These are phyloP conservation scores for Dipodomys ordii DNA, from an alignment of 2,113 vertebrate species.

Conservation along the genomic window DNA sequence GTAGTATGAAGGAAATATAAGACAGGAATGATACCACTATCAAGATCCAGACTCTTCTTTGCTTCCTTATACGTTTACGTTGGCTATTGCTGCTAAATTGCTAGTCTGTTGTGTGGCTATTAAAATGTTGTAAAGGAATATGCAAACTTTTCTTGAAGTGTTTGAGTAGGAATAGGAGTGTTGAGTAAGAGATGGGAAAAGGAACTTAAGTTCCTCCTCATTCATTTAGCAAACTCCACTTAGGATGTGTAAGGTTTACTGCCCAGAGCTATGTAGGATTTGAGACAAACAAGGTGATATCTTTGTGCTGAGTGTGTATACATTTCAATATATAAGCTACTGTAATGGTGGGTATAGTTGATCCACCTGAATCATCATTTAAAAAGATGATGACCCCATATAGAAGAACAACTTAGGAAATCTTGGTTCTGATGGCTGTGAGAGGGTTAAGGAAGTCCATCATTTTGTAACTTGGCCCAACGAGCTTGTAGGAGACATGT, in stretches of 20 bases:
- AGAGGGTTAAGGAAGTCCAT: conserved; percentile 81
- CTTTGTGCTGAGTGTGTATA: not conserved
- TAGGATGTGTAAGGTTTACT: not conserved
- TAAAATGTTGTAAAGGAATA: not conserved
- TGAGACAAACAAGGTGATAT: not conserved
- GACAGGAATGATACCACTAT: not conserved
- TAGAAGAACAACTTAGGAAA: not conserved
- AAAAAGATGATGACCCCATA: not conserved
- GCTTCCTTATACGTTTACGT: not conserved
- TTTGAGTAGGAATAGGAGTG: not conserved
- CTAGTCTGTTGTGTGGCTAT: not conserved
- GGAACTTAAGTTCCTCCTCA: not conserved
- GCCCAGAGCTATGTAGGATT: not conserved
- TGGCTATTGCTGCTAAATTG: not conserved
- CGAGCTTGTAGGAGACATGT: conserved; percentile 75
- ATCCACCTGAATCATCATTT: not conserved
- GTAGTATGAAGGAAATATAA: not conserved
- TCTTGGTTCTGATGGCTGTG: not conserved
- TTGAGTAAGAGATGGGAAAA: not conserved
- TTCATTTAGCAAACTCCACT: not conserved
- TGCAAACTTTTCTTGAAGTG: not conserved
- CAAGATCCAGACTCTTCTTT: not conserved
- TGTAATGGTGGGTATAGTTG: not conserved
- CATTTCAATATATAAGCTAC: not conserved
- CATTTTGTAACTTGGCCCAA: conserved; percentile 75